Conservation (phyloP, 2,113 vertebrate species). For the Alosa alosa region DNA sequence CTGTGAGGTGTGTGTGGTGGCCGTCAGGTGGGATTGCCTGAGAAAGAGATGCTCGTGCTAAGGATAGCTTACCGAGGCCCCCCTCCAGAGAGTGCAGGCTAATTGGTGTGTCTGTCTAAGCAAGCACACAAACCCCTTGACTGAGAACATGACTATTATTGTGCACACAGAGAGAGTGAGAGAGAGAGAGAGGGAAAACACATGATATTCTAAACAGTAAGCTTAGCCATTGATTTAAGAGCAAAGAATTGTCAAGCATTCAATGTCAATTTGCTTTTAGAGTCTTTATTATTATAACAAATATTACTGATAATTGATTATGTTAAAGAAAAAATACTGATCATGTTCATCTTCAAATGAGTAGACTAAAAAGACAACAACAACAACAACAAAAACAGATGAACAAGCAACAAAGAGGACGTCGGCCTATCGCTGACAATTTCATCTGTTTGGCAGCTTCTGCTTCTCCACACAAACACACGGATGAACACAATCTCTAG, state of each 20-base stretch:
- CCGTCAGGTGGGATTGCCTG: slow-evolving; percentile 1
- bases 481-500: neutral
- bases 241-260: neutral
- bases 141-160: neutral
- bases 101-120: neutral
- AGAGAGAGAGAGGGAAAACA: slow-evolving; percentile 16
- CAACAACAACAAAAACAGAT: neutral
- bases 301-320: neutral
- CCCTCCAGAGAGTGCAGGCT: neutral
- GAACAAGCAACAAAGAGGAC: neutral
- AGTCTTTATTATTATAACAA: neutral
- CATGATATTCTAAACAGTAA: neutral
- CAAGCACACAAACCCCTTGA: neutral
- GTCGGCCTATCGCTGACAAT: neutral
- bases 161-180: slow-evolving; percentile 11
- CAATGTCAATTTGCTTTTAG: too few relatives aligned
- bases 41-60: neutral
- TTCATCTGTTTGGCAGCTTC: neutral
- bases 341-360: neutral
- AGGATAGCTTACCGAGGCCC: neutral
- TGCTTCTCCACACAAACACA: neutral
- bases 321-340: neutral
- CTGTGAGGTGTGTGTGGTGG: neutral
- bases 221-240: neutral
- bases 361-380: neutral